Percentiles rank a stretch among this genome's conserved stretches.
phyloP scores from a whole-genome alignment of 2,113 vertebrate species.

The Stictonetta naevosa region DNA sequence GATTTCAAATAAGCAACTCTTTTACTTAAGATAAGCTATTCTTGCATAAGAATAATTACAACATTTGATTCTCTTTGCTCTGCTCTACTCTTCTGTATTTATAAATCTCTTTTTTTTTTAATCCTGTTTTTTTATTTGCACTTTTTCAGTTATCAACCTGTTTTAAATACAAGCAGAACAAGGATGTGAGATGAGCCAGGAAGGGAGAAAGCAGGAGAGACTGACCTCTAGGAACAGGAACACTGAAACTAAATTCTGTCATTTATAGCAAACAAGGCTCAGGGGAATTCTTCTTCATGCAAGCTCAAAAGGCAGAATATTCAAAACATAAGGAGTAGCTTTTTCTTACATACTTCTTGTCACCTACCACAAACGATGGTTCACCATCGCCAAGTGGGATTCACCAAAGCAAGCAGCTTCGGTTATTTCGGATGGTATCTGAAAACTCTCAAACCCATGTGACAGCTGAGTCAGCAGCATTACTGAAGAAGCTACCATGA shows the following conservation, averaged over 20 bases:
- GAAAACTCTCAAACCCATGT: background rate
- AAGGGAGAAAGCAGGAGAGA: background rate
- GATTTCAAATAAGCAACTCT: conserved; percentile 8
- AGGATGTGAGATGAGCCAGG: background rate
- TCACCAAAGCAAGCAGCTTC: background rate
- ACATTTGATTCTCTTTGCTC: background rate
- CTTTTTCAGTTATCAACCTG: background rate
- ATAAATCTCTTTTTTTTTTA: background rate
- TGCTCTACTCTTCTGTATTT: background rate
- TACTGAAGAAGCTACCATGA: background rate
- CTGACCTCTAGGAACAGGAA: background rate
- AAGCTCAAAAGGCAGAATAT: background rate
- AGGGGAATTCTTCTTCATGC: background rate
- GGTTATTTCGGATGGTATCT: background rate
- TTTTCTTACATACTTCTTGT: background rate
- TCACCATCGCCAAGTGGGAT: background rate
- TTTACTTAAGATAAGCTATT: background rate
- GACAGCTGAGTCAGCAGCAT: background rate
- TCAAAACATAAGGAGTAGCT: background rate
- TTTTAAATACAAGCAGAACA: background rate
- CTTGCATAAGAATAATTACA: background rate
- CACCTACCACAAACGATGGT: background rate
- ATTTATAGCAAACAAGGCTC: background rate
- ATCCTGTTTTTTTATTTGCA: background rate
- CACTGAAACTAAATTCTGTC: background rate